Percentiles rank a stretch among this genome's conserved stretches.
These are phyloP conservation scores for Borostomias antarcticus DNA, from an alignment of 2,797 vertebrate species.

Conservation along the genomic window DNA sequence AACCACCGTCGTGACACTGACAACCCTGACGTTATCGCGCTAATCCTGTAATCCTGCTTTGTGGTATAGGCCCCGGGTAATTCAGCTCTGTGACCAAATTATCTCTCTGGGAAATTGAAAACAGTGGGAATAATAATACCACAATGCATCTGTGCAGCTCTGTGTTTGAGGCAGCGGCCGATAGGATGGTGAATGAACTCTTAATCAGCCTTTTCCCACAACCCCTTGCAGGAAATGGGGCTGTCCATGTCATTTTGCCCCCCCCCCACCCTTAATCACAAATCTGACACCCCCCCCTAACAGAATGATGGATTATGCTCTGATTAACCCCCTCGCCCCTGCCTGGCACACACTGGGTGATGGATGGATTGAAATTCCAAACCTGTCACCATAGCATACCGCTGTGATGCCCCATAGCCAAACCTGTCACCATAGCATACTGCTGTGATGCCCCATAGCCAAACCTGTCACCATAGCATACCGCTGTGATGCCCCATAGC, in stretches of 20 bases:
- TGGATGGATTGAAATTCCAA: too few relatives aligned
- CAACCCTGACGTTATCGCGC: too few relatives aligned
- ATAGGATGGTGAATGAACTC: not conserved
- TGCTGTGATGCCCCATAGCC: too few relatives aligned
- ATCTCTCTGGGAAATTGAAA: not conserved
- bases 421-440: too few relatives aligned
- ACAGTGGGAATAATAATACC: not conserved
- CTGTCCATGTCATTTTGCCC: slow-evolving; percentile 40
- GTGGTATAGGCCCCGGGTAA: too few relatives aligned
- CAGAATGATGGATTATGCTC: slow-evolving; percentile 65
- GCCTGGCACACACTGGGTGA: slow-evolving; percentile 13
- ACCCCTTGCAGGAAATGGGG: slow-evolving; percentile 38
- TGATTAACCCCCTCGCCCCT: slow-evolving; percentile 48
- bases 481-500: too few relatives aligned
- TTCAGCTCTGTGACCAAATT: too few relatives aligned
- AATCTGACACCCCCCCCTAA: slow-evolving; percentile 54
- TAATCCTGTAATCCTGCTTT: too few relatives aligned
- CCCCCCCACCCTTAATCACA: slow-evolving; percentile 48
- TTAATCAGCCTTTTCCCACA: not conserved
- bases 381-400: not conserved
- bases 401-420: not conserved
- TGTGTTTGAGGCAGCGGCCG: not conserved
- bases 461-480: too few relatives aligned
- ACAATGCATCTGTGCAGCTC: not conserved
- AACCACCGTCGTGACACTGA: too few relatives aligned